Base-by-base conservation (phyloP, 2,888 invertebrate genomes). In the Bombylius discolor region DNA sequence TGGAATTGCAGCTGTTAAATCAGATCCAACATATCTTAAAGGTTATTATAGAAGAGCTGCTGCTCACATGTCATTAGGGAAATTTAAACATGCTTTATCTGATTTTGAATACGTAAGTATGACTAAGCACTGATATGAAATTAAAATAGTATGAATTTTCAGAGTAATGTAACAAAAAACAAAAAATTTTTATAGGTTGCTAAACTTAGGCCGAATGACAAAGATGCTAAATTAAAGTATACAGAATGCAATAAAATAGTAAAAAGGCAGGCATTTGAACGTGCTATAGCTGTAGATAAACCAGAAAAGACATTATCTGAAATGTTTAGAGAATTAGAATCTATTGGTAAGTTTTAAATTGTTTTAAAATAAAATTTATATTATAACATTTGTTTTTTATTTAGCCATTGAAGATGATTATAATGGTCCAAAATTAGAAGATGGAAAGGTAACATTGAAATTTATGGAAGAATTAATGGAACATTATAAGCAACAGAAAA, bases 1-100 rank as follows among this genome's bases (percentile, higher is more conserved):
- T 79, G 98, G 98, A 3, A 83, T 91, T 3, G 86, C 86, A 70
- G 87, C 98, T 3, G 89, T 99, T 56, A 88, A 90, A 72, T 72
- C 93, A 61, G 96, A 99, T 74, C 85, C 83, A 65, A 79, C 80
- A 33, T 99, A 97, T 71, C 80, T 95, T 33, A 98, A 99, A 78
- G 98, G 95, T 1, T 99, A 95, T 72, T 99, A 98, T 73, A 82
- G 99, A 66, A 80, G 98, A 68, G 99, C 98, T 1, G 93, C 94
- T 4, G 89, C 99, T 42, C 84, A 95, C 68, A 98, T 99, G 97
- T 92, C 97, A 34, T 76, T 98, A 68, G 97, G 98, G 63, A 96
- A 96, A 78, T 97, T 94, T 75, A 97, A 96, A 77, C 80, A 89
- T 76, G 99, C 99, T 11, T 80, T 98, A 62, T 88, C 87, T 73